These are phyloP conservation scores for Cryptosula pallasiana DNA, from an alignment of 2,888 invertebrate species.

Conservation along the genomic window DNA sequence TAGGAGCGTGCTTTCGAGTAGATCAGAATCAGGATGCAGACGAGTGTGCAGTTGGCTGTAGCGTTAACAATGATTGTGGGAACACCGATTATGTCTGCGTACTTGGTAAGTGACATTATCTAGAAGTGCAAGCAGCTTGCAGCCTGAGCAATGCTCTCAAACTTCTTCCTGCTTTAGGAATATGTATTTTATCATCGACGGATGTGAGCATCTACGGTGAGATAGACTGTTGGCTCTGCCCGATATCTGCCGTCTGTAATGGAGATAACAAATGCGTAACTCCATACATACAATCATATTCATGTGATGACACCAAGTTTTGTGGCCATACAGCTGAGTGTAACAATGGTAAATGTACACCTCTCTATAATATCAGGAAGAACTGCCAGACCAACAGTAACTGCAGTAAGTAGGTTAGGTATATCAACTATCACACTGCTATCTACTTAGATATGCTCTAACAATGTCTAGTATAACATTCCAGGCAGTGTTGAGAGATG, in stretches of 20 bases:
- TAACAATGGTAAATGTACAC: not conserved
- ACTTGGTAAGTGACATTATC: not conserved
- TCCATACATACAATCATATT: not conserved
- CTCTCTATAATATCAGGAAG: not conserved
- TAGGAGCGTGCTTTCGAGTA: not conserved
- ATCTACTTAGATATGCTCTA: not conserved
- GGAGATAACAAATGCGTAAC: not conserved
- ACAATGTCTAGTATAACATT: not conserved
- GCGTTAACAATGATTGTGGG: not conserved
- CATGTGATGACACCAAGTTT: not conserved
- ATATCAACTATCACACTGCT: not conserved
- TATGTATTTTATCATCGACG: no score
- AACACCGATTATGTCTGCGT: not conserved
- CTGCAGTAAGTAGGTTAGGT: not conserved
- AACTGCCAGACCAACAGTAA: not conserved
- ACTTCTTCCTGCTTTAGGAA: no score
- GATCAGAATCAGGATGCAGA: no score
- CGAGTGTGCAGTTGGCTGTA: slow-evolving; percentile 14
- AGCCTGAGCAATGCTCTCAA: no score
- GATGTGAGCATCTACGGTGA: no score
- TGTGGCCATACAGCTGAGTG: not conserved
- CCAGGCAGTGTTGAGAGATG: not conserved
- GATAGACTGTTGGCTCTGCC: no score
- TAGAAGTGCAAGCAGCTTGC: no score
- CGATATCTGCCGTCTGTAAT: not conserved